phyloP scores from a whole-genome alignment of 1,140 invertebrate species.

The Psilanteris sp. region DNA sequence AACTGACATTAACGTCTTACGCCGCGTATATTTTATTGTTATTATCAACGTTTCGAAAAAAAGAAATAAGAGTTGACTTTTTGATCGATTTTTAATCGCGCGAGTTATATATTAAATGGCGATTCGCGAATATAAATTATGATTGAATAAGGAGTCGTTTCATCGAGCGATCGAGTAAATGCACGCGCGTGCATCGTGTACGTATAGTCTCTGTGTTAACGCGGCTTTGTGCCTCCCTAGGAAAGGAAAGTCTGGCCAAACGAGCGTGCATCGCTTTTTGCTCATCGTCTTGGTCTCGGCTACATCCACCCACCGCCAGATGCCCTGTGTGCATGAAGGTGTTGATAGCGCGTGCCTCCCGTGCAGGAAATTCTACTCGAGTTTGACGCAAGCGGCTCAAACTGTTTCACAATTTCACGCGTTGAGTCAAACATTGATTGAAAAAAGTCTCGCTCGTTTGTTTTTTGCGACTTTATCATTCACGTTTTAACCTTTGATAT shows the following conservation, averaged over 20 bases:
- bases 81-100: no score
- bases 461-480: neutral
- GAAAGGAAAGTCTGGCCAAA: constrained; percentile 26
- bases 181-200: constrained; percentile 4
- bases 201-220: constrained; percentile 10
- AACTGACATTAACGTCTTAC: no score
- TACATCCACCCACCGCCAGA: constrained; percentile 5
- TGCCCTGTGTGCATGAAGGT: constrained; percentile 11
- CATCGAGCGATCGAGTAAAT: neutral
- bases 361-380: constrained; percentile 11
- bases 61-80: no score
- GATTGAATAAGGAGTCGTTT: constrained; percentile 2
- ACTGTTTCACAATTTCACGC: constrained; percentile 42
- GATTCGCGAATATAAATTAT: no score
- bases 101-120: no score
- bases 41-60: no score
- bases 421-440: constrained; percentile 4
- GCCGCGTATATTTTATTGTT: no score
- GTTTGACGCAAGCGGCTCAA: constrained; percentile 19
- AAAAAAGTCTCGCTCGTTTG: constrained; percentile 13
- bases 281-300: constrained; percentile 3
- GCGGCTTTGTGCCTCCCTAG: constrained; percentile 3
- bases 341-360: constrained; percentile 15
- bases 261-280: constrained; percentile 19
- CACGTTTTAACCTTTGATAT: no score